These are phyloP conservation scores for Drosophila subquinaria DNA, from an alignment of 2,888 invertebrate species.

Conservation along the genomic window DNA sequence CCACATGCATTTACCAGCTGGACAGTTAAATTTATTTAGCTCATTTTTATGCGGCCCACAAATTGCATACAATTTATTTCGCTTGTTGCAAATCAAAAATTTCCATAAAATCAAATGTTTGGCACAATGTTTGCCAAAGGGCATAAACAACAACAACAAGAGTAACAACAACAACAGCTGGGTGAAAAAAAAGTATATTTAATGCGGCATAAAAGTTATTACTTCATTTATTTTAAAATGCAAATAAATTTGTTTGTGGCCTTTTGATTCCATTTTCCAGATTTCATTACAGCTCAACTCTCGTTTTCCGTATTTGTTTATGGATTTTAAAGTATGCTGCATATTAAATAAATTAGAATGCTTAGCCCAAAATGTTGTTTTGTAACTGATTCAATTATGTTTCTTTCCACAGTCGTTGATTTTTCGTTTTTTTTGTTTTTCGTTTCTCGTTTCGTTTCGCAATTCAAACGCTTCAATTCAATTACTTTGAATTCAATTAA, in stretches of 20 bases:
- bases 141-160: constrained; percentile 53
- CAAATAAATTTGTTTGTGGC: constrained; percentile 69
- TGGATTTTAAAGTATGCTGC: constrained; percentile 33
- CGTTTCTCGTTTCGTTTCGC: neutral
- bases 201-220: constrained; percentile 77
- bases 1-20: constrained; percentile 5
- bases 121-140: constrained; percentile 66
- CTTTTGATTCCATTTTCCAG: constrained; percentile 40
- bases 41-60: constrained; percentile 75
- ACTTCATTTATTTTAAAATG: constrained; percentile 77
- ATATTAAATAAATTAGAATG: constrained; percentile 58
- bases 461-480: constrained; percentile 13
- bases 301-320: constrained; percentile 29
- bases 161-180: neutral
- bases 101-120: constrained; percentile 73
- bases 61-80: constrained; percentile 77
- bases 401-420: neutral
- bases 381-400: constrained; percentile 17
- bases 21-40: constrained; percentile 56
- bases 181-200: constrained; percentile 45
- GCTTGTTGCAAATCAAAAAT: constrained; percentile 79
- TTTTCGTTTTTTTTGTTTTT: neutral
- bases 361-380: constrained; percentile 8
- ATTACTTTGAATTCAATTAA: constrained; percentile 15
- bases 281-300: constrained; percentile 14